Evolutionary conservation across 2,888 invertebrate species (phyloP), one percentile per base, ranked within the genome.

Genomic region (Yponomeuta evonymella): DNA sequence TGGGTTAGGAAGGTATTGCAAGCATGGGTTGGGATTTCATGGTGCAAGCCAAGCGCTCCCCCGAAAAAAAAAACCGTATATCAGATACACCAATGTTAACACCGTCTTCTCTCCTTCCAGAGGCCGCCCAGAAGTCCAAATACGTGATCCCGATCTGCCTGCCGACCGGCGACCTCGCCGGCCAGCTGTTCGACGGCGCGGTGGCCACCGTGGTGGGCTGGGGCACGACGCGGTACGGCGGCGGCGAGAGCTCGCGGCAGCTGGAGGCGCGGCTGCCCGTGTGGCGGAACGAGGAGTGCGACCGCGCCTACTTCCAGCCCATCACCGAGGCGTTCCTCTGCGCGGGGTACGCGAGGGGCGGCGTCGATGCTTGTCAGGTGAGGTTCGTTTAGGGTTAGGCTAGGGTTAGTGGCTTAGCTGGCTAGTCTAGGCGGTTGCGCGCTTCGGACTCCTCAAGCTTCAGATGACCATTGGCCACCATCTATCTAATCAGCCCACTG

Each of bases 281-380:
- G 43, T 98, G 98, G 97, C 93, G 96, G 72, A 98, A 97, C 83
- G 96, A 96, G 76, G 97, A 97, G 81, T 98, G 98, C 80, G 96
- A 98, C 85, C 93, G 96, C 72, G 97, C 97, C 0, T 98, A 98
- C 87, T 97, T 97, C 87, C 98, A 98, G 83, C 97, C 97, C 0
- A 98, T 98, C 76, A 97, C 97, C 0, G 95, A 96, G 72, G 97
- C 96, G 74, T 98, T 98, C 83, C 89, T 98, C 36, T 98, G 98
- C 80, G 98, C 98, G 30, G 98, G 98, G 0, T 96, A 96, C 79
- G 95, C 96, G 2, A 95, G 97, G 79, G 98, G 98, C 1, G 98
- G 98, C 0, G 97, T 97, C 66, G 98, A 98, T 81, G 98, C 98
- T n/a, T 98, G 98, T 80, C 97, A 97, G 94, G 96, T 95, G 72